Evolutionary conservation across 2,797 vertebrate species (phyloP).

Genomic region (Chanos chanos): DNA sequence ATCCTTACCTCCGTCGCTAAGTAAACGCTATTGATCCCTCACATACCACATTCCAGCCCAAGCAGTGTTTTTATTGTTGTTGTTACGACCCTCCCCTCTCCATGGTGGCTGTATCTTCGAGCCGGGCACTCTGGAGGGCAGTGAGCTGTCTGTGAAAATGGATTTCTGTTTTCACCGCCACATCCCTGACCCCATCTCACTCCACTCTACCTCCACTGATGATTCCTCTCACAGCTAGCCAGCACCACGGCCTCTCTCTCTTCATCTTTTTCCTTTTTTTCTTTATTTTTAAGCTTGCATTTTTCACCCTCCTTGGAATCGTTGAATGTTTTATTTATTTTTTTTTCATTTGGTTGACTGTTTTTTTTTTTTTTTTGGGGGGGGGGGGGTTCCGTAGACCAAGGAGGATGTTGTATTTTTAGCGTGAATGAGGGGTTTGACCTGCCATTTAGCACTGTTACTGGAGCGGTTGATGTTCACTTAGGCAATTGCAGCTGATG

Average conservation of each 20-base stretch:
- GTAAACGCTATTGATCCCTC: constrained; percentile 54
- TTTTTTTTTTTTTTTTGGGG: no score
- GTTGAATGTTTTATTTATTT: no score
- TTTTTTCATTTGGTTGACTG: no score
- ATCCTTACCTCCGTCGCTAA: constrained; percentile 54
- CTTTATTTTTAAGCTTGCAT: background rate
- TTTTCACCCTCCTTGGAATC: no score
- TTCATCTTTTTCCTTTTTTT: constrained; percentile 36
- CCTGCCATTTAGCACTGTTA: no score
- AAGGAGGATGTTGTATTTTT: no score
- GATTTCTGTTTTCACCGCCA: constrained; percentile 56
- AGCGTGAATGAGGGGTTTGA: no score
- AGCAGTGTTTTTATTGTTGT: constrained; percentile 24
- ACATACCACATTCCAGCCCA: constrained; percentile 38
- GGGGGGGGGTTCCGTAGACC: no score
- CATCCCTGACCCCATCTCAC: constrained; percentile 50
- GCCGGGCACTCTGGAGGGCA: constrained; percentile 40
- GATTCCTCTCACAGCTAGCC: constrained; percentile 58
- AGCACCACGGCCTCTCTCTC: constrained; percentile 1
- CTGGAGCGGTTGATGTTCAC: no score
- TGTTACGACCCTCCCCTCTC: background rate
- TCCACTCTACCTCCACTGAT: constrained; percentile 49
- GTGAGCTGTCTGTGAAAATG: constrained; percentile 52
- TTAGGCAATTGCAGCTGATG: no score
- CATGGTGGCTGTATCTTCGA: constrained; percentile 32